Evolutionary conservation across 1,140 invertebrate species (phyloP).

Genomic region (Drosophila ananassae): DNA sequence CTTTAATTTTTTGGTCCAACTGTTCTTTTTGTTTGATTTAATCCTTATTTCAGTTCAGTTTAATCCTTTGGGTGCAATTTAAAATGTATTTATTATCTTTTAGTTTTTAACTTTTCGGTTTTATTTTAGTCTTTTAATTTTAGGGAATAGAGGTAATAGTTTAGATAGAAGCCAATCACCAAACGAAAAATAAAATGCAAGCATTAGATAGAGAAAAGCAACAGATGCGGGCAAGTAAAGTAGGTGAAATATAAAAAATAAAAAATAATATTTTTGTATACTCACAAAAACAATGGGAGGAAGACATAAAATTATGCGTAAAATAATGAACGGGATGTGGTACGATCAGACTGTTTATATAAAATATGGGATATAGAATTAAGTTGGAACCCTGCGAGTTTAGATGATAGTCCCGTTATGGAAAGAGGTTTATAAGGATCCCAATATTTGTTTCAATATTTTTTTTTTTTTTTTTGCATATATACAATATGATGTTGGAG

Average conservation of each 20-base stretch:
- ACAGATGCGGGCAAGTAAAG: conserved; percentile 20
- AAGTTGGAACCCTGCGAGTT: conserved; percentile 7
- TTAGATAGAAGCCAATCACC: neutral
- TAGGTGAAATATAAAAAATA: conserved; percentile 36
- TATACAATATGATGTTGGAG: conserved; percentile 42
- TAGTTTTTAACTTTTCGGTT: conserved; percentile 1
- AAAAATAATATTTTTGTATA: conserved; percentile 77
- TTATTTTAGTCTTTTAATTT: neutral
- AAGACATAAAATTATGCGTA: conserved; percentile 76
- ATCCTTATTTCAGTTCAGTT: conserved; percentile 16
- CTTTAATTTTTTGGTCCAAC: conserved; percentile 3
- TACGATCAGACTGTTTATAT: conserved; percentile 60
- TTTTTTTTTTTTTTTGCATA: conserved; percentile 31
- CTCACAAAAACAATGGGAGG: conserved; percentile 79
- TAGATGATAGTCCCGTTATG: conserved; percentile 33
- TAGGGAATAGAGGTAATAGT: neutral
- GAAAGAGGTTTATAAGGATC: conserved; percentile 26
- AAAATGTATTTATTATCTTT: conserved; percentile 29
- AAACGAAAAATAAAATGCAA: conserved; percentile 3
- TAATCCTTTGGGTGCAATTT: conserved; percentile 36
- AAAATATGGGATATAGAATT: conserved; percentile 48
- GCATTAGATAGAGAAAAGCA: neutral
- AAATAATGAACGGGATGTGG: conserved; percentile 73
- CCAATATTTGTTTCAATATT: conserved; percentile 16
- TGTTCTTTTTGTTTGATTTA: conserved; percentile 14